These are phyloP conservation scores for Leptodactylus fallax DNA, from an alignment of 2,797 vertebrate species.

Conservation along the genomic window DNA sequence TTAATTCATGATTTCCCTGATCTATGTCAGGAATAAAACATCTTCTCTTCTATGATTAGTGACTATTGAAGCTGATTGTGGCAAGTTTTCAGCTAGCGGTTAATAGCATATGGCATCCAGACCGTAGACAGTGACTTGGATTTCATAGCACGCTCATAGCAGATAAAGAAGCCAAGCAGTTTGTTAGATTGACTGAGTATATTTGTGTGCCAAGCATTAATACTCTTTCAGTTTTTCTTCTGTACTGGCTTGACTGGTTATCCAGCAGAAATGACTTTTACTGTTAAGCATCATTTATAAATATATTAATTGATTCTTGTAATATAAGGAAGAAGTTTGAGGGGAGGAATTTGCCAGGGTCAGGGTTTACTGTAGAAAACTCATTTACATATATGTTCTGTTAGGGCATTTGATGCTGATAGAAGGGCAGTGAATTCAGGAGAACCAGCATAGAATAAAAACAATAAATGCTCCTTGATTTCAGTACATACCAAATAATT, in stretches of 20 bases:
- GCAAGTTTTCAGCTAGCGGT: conserved; percentile 28
- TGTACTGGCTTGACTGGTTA: not conserved
- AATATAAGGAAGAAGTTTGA: not conserved
- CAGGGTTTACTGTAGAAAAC: not conserved
- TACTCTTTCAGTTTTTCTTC: not conserved
- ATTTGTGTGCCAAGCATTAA: conserved; percentile 23
- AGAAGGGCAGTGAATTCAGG: not conserved
- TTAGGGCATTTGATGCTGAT: not conserved
- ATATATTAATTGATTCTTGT: not conserved
- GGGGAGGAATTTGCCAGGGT: not conserved
- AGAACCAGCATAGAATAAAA: not conserved
- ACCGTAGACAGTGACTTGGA: conserved; percentile 30
- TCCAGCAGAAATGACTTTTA: not conserved
- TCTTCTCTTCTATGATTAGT: not conserved
- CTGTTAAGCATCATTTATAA: not conserved
- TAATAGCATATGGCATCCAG: conserved; percentile 44
- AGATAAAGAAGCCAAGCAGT: conserved; percentile 14
- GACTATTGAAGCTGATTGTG: conserved; percentile 36
- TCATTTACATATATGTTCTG: not conserved
- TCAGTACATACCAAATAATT: not conserved
- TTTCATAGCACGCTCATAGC: not conserved
- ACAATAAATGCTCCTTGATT: not conserved
- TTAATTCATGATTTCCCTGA: not conserved
- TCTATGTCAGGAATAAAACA: not conserved
- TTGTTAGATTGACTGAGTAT: conserved; percentile 13